phyloP scores from a whole-genome alignment of 2,888 invertebrate genomes.

The Synergus laeviventris region DNA sequence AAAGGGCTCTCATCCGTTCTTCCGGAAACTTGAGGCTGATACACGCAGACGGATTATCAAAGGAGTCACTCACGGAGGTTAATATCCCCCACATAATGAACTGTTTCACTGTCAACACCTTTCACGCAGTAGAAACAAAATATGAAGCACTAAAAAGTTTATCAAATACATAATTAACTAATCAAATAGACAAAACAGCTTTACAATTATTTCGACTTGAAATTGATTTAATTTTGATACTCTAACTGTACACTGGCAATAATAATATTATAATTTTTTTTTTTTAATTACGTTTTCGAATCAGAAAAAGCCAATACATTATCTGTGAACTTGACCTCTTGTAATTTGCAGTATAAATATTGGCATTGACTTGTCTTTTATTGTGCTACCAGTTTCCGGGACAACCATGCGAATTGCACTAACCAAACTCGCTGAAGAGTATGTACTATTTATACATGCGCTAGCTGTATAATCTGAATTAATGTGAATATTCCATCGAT shows the following conservation, averaged over 20 bases:
- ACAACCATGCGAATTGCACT: constrained; percentile 50
- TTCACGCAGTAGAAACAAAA: background rate
- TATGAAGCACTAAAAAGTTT: background rate
- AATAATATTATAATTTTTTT: too few species aligned
- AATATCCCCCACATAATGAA: constrained; percentile 32
- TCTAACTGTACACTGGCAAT: too few species aligned
- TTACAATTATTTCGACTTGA: background rate
- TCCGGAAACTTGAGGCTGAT: constrained; percentile 46
- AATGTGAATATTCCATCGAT: constrained; percentile 38
- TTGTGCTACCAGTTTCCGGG: constrained; percentile 50
- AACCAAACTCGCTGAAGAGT: constrained; percentile 35
- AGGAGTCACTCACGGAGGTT: constrained; percentile 40
- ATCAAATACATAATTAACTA: background rate
- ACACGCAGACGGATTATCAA: constrained; percentile 39
- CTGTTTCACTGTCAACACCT: constrained; percentile 23
- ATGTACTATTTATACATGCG: constrained; percentile 41
- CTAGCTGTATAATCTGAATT: constrained; percentile 15
- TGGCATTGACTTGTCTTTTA: constrained; percentile 43
- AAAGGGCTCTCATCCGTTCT: constrained; percentile 44
- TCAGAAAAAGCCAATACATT: background rate
- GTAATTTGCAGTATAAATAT: constrained; percentile 2
- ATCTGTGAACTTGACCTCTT: constrained; percentile 20
- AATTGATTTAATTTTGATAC: too few species aligned
- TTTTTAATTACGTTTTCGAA: background rate
- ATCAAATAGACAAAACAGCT: background rate